These are phyloP conservation scores for Rostratula benghalensis DNA, from an alignment of 2,113 vertebrate species.

Conservation along the genomic window DNA sequence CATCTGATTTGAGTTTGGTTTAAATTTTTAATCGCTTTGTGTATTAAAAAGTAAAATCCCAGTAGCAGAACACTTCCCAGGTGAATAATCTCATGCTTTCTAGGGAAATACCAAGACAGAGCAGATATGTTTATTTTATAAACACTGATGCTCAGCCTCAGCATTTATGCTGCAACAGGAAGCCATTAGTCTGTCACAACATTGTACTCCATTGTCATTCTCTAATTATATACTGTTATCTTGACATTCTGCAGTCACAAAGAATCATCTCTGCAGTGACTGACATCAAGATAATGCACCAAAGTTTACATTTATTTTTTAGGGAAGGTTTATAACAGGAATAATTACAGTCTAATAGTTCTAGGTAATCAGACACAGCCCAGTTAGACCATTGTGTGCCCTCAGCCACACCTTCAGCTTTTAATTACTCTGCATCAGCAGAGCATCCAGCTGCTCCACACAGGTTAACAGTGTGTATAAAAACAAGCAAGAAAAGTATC, in stretches of 20 bases:
- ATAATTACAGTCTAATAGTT: not conserved
- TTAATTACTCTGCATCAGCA: not conserved
- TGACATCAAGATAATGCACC: not conserved
- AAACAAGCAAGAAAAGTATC: not conserved
- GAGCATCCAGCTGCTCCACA: not conserved
- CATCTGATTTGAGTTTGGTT: not conserved
- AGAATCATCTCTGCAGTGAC: not conserved
- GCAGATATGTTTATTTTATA: constrained; percentile 45
- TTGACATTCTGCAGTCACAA: constrained; percentile 10
- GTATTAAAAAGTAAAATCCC: constrained; percentile 42
- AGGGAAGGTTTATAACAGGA: not conserved
- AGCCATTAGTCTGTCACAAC: constrained; percentile 48
- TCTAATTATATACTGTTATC: not conserved
- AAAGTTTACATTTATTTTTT: not conserved
- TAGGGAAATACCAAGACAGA: constrained; percentile 25
- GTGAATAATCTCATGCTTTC: constrained; percentile 32
- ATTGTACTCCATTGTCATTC: not conserved
- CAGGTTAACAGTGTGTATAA: not conserved
- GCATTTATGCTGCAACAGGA: constrained; percentile 22
- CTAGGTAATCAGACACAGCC: not conserved
- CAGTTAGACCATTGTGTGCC: not conserved
- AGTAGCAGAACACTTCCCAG: constrained; percentile 22
- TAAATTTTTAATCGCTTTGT: constrained; percentile 54
- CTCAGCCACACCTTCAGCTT: not conserved
- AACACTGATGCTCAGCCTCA: constrained; percentile 18